Percentiles rank a stretch among this genome's conserved stretches.
These are phyloP conservation scores for Dicranocentrus wangi DNA, from an alignment of 2,888 invertebrate genomes.

Conservation along the genomic window DNA sequence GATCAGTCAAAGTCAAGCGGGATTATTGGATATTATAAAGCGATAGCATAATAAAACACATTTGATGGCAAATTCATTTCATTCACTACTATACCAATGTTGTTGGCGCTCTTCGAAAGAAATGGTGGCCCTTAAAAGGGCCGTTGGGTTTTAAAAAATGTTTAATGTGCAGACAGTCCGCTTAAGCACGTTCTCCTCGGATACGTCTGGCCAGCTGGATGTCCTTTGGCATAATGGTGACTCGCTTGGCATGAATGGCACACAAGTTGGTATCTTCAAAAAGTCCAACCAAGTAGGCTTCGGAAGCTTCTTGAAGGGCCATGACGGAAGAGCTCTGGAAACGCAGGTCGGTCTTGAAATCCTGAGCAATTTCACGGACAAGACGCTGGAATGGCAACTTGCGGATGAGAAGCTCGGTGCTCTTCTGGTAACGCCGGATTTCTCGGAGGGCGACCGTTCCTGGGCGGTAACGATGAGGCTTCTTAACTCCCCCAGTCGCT, in stretches of 20 bases:
- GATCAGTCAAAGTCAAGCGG: no score
- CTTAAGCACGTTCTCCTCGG: constrained; percentile 77
- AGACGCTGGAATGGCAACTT: constrained; percentile 29
- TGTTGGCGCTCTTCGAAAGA: background rate
- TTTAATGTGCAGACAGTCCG: background rate
- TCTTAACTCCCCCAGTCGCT: constrained; percentile 95
- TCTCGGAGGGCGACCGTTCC: constrained; percentile 19
- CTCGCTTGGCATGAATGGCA: constrained; percentile 97
- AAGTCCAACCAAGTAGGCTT: constrained; percentile 81
- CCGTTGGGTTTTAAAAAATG: constrained; percentile 18
- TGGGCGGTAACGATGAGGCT: constrained; percentile 91
- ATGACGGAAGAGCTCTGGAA: background rate
- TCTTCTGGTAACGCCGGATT: constrained; percentile 25
- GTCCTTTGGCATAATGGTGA: constrained; percentile 98
- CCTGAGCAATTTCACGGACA: constrained; percentile 1
- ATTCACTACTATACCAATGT: no score
- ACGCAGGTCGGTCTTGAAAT: background rate
- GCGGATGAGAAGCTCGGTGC: constrained; percentile 15
- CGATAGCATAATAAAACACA: no score
- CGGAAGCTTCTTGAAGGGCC: constrained; percentile 73
- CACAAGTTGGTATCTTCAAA: no score
- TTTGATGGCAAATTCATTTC: no score
- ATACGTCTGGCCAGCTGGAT: constrained; percentile 97
- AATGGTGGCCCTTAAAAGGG: constrained; percentile 26
- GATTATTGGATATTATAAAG: no score